Evolutionary conservation across 1,140 invertebrate genomes (phyloP), one percentile per base, ranked within the genome.

Genomic region (Procambarus virginalis): DNA sequence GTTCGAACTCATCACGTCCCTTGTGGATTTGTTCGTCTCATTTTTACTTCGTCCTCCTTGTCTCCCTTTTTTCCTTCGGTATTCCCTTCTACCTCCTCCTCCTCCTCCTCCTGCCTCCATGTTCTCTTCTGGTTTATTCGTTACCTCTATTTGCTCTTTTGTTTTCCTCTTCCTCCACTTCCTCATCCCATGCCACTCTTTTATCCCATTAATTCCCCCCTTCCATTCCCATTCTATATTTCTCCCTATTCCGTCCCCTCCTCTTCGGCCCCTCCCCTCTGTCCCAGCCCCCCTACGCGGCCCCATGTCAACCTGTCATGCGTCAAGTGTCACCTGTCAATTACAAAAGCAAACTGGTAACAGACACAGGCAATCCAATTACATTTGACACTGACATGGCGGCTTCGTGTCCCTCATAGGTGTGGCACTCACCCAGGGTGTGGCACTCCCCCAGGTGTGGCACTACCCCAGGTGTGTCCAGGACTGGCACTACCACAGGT

Each of bases 291-390:
- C 60, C 60, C 60, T 45, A 12, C 60, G n/a, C n/a, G 10, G 22
- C 58, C 20, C n/a, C 77, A 14, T 79, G 77, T 51, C 77, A 68
- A 70, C 10, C 81, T 83, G 20, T 83, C 81, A 83, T 70, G 60
- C 22, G 46, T 83, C 81, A 83, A 68, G 81, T 83, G 81, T 46
- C 81, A 83, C 81, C 81, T 83, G 81, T 83, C 81, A 83, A 83
- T 83, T 83, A 83, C 46, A 83, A 83, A 83, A 83, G 20, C 81
- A 83, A 68, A 83, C 81, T 68, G 81, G 81, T 70, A 70, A 60
- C 81, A 22, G 60, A 64, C 22, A 8, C 60, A 14, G 34, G 10
- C 81, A 83, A 83, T 83, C 55, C 81, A 83, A 83, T 83, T 83
- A 83, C 34, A 45, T 9, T 2, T 83, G 81, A 83, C 81, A 83